These are phyloP conservation scores for Ictalurus punctatus DNA, from an alignment of 2,113 vertebrate genomes.

Conservation along the genomic window DNA sequence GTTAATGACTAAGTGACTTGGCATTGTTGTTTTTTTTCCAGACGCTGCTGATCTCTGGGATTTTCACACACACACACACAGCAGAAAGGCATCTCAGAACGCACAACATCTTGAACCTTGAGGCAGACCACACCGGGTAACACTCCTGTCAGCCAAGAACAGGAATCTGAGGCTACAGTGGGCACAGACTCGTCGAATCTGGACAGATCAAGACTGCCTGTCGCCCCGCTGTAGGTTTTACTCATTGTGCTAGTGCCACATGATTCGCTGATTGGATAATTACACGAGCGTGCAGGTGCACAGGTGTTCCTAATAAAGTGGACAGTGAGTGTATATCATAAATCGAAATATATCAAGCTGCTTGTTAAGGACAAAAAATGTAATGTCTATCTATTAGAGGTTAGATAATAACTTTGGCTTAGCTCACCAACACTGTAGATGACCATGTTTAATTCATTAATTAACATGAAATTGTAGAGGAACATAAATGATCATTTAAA, in stretches of 20 bases:
- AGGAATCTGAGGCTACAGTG: no score
- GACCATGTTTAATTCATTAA: neutral
- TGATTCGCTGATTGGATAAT: neutral
- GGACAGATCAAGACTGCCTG: neutral
- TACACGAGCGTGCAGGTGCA: neutral
- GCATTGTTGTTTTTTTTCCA: neutral
- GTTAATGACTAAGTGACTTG: neutral
- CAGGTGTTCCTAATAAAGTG: neutral
- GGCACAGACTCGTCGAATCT: no score
- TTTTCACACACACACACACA: neutral
- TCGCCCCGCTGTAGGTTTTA: neutral
- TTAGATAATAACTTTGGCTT: neutral
- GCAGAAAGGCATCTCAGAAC: neutral
- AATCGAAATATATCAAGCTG: neutral
- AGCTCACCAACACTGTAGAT: neutral
- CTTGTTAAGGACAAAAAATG: neutral
- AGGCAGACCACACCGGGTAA: neutral
- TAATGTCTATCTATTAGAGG: neutral
- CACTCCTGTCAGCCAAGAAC: neutral
- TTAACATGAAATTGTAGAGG: neutral
- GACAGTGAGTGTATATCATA: neutral
- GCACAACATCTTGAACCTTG: neutral
- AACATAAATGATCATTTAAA: neutral
- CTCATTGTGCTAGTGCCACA: neutral
- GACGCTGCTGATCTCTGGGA: neutral